phyloP scores from a whole-genome alignment of 2,888 invertebrate genomes.

The Auanema freiburgensis region DNA sequence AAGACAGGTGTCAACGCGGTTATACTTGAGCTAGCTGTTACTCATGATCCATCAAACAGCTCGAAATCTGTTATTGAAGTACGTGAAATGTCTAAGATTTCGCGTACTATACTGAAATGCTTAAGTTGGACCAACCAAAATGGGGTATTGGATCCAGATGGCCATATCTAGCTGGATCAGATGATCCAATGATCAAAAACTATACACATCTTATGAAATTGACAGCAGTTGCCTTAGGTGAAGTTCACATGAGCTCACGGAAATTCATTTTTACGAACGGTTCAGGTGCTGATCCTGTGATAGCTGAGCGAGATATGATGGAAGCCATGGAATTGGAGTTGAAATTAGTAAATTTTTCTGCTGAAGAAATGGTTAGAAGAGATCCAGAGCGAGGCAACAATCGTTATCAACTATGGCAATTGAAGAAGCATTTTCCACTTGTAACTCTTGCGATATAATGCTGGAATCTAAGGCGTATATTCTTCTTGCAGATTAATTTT shows the following conservation, averaged over 20 bases:
- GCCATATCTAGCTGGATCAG: conserved; percentile 52
- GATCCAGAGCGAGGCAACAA: conserved; percentile 59
- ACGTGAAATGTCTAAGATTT: background rate
- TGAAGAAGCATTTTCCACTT: conserved; percentile 48
- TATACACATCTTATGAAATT: conserved; percentile 56
- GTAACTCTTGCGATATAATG: conserved; percentile 26
- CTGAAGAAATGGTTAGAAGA: conserved; percentile 55
- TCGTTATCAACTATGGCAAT: conserved; percentile 49
- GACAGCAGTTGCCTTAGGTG: conserved; percentile 48
- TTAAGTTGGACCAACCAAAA: conserved; percentile 58
- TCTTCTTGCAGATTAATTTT: conserved; percentile 53
- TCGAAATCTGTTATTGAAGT: conserved; percentile 48
- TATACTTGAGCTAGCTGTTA: conserved; percentile 57
- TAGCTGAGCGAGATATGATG: conserved; percentile 49
- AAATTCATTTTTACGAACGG: background rate
- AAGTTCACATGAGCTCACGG: conserved; percentile 2
- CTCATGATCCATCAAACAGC: conserved; percentile 61
- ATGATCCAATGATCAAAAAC: conserved; percentile 57
- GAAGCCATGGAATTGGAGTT: conserved; percentile 59
- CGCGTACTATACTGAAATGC: background rate
- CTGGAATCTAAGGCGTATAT: background rate
- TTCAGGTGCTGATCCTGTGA: conserved; percentile 45
- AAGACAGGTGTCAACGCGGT: conserved; percentile 56
- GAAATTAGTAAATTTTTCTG: conserved; percentile 54
- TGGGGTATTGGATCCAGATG: conserved; percentile 58